Evolutionary conservation across 2,888 invertebrate species (phyloP), one percentile per base, ranked within the genome.

Genomic region (Platynereis dumerilii): DNA sequence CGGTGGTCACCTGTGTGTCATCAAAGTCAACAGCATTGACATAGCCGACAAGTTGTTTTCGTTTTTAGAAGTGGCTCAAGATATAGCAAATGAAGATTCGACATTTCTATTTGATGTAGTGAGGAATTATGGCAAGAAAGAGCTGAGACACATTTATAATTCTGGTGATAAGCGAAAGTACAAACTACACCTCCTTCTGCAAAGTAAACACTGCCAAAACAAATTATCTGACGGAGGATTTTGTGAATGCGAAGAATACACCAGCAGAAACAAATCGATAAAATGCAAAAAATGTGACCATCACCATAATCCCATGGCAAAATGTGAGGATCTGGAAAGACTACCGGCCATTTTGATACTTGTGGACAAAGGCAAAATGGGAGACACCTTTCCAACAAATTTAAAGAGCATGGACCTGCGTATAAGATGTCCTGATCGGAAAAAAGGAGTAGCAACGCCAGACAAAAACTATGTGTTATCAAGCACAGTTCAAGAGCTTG

Each of bases 281-380:
- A 52, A 24, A 34, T 66, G 66, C n/a, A n/a, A 12, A 39, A 29
- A 58, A 26, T 66, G 66, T 34, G 20, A 26, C 7, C 66, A 66
- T 48, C n/a, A 34, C 15, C 66, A 66, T 54, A 63, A 22, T 39
- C 17, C 27, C 15, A 29, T 66, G 5, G 20, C 29, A n/a, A 24
- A 64, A 28, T 66, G 52, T 45, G 20, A 15, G n/a, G 63, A 68
- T 34, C 44, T 65, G 15, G 53, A 64, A 10, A 20, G 27, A 10
- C 57, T 67, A n/a, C 67, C 67, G 15, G 60, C 60, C 42, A 60
- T 67, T 45, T n/a, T 67, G 48, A 64, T 67, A 17, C 29, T 67
- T 15, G 64, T 64, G 17, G 42, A 60, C 10, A 67, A 67, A 44
- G 67, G 67, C 10, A 53, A 56, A 44, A 24, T 67, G 57, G 67